phyloP scores from a whole-genome alignment of 2,113 vertebrate genomes.

The Cricetomys ansorgei region DNA sequence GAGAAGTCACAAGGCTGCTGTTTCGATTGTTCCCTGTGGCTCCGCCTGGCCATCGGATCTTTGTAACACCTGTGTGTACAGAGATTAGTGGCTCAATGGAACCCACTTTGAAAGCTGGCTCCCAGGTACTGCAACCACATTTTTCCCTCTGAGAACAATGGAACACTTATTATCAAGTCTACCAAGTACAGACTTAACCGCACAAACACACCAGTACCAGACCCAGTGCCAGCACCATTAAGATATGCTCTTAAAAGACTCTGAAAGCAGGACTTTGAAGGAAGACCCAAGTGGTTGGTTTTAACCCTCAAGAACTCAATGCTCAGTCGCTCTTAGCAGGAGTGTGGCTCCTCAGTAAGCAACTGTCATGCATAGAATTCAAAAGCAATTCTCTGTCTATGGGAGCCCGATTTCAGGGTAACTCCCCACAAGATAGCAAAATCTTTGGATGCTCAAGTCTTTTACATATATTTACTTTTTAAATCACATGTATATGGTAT shows the following conservation, averaged over 20 bases:
- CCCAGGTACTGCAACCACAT: background rate
- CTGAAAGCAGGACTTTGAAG: background rate
- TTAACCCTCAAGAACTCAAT: background rate
- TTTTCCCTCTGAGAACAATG: background rate
- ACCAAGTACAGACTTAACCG: background rate
- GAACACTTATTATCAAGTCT: background rate
- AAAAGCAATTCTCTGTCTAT: background rate
- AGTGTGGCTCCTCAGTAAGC: background rate
- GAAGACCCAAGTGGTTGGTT: background rate
- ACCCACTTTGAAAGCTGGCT: background rate
- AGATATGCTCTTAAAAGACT: background rate
- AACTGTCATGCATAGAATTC: background rate
- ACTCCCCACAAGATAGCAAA: background rate
- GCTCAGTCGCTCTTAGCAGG: background rate
- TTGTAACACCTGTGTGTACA: background rate
- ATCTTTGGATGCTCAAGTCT: background rate
- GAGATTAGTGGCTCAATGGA: background rate
- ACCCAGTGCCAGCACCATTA: background rate
- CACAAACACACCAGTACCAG: background rate
- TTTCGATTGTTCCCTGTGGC: background rate
- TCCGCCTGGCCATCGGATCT: background rate
- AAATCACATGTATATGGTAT: background rate
- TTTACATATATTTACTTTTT: background rate
- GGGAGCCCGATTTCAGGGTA: background rate
- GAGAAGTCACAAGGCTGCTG: background rate